Evolutionary conservation across 2,113 vertebrate genomes (phyloP).

Genomic region (Micromys minutus): DNA sequence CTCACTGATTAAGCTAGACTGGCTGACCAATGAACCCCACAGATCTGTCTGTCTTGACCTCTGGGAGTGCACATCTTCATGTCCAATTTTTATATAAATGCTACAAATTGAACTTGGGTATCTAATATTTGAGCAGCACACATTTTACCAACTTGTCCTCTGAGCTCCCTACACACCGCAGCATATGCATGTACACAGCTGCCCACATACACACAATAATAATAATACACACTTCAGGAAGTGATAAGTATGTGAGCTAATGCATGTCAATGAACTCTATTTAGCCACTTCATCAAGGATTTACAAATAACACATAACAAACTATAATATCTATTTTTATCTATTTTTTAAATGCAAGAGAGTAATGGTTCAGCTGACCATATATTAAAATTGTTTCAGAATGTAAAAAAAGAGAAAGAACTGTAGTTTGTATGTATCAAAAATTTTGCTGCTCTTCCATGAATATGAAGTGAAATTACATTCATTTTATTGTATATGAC

Average conservation of each 20-base stretch:
- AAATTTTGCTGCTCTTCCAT: neutral
- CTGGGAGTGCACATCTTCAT: neutral
- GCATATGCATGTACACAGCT: neutral
- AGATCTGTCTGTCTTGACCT: neutral
- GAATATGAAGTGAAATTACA: neutral
- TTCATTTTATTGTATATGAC: neutral
- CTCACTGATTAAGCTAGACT: neutral
- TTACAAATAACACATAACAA: neutral
- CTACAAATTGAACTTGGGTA: neutral
- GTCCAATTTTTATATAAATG: neutral
- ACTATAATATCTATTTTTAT: neutral
- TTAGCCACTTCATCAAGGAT: neutral
- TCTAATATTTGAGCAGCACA: neutral
- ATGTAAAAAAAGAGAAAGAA: neutral
- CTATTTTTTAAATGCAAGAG: neutral
- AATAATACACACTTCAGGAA: neutral
- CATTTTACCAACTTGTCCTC: neutral
- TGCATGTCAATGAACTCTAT: neutral
- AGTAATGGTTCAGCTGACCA: neutral
- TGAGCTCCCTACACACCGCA: neutral
- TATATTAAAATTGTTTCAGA: neutral
- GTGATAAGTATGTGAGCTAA: neutral
- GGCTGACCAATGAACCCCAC: neutral
- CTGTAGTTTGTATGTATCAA: neutral
- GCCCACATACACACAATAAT: neutral